Base-by-base conservation (phyloP, 1,140 invertebrate species). In the Panagrolaimus sp. region DNA sequence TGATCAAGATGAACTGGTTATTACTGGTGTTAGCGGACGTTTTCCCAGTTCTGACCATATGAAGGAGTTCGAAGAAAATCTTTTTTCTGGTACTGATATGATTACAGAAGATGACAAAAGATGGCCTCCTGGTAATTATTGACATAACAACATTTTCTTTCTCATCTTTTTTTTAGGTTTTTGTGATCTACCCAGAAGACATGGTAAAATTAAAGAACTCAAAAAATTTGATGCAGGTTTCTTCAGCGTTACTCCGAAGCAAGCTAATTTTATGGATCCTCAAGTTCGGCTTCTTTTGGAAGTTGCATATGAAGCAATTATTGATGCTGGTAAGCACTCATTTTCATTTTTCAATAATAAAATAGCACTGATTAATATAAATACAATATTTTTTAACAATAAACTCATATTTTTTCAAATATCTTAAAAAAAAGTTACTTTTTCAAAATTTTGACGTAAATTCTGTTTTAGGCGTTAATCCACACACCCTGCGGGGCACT, bases 241-340 rank as follows among this genome's bases (percentile, higher is more conserved):
- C 73, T 88, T 88, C 73, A 84, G 84, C 3, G 84, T 88, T 23
- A 84, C 86, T 72, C 84, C 84, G 3, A 87, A 86, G 76, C 74
- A 96, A 83, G 93, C 93, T 0, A 87, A 95, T 76, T 87, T 89
- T 45, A 97, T 98, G 93, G 94, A 97, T 83, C 94, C 95, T 5
- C 92, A 96, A 84, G 85, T 96, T 45, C 86, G 94, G 71, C 86
- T 96, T 76, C 84, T 98, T 27, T 87, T 98, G 4, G 95, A 98
- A 86, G 82, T 90, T n/a, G 91, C 93, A 1, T 89, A 96, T 84
- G 95, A 98, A 86, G 90, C 92, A 0, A 91, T 97, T 66, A 86
- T 96, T 68, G 95, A 98, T 87, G 91, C 94, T 61, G 92, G 92
- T 86, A 72, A 70, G 76, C n/a, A n/a, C n/a, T n/a, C n/a, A n/a